These are phyloP conservation scores for Araneus ventricosus DNA, from an alignment of 1,140 invertebrate species.

Conservation along the genomic window DNA sequence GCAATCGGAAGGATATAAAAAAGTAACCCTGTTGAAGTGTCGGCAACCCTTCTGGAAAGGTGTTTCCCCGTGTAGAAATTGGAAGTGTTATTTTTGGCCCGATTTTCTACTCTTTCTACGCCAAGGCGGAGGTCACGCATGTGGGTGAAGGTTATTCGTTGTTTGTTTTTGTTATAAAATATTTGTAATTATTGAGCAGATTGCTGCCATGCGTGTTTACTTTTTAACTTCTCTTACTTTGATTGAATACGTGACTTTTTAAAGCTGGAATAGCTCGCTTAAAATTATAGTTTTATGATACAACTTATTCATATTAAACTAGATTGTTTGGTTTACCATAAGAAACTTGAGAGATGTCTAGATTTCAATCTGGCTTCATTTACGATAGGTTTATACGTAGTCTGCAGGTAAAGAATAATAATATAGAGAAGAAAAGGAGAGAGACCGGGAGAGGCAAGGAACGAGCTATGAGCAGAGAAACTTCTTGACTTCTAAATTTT, in stretches of 20 bases:
- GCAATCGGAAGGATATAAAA: no score
- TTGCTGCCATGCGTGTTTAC: constrained; percentile 3
- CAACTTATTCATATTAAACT: no score
- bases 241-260: not conserved
- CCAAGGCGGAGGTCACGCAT: constrained; percentile 73
- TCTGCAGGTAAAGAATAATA: no score
- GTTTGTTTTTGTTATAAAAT: constrained; percentile 45
- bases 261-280: not conserved
- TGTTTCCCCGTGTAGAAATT: constrained; percentile 53
- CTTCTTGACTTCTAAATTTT: no score
- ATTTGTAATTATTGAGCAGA: constrained; percentile 39
- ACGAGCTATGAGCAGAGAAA: no score
- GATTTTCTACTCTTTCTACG: constrained; percentile 63
- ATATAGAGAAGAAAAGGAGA: no score
- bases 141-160: constrained; percentile 74
- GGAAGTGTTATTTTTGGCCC: constrained; percentile 71
- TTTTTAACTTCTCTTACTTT: not conserved
- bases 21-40: constrained; percentile 12
- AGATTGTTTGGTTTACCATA: no score
- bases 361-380: no score
- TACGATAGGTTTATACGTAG: no score
- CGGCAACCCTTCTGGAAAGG: constrained; percentile 54
- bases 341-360: no score
- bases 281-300: no score
- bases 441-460: no score